Percentiles rank a stretch among this genome's conserved stretches.
phyloP scores from a whole-genome alignment of 2,113 vertebrate genomes.

The Muntiacus muntjak region DNA sequence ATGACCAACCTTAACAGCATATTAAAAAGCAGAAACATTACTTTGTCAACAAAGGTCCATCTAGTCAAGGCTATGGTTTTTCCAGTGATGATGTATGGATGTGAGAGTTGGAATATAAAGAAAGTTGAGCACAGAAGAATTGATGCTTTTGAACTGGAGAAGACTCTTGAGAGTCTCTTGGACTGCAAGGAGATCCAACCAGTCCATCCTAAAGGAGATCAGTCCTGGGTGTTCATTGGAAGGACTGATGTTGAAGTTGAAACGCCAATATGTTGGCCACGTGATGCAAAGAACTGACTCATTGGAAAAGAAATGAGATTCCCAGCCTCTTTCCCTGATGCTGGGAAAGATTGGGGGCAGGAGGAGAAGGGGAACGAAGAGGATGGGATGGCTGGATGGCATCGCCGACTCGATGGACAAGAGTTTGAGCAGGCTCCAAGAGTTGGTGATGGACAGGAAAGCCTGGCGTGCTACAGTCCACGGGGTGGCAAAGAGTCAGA shows the following conservation, averaged over 20 bases:
- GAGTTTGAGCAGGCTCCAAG: not conserved
- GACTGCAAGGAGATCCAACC: not conserved
- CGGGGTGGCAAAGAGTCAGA: not conserved
- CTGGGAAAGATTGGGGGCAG: not conserved
- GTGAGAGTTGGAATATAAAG: not conserved
- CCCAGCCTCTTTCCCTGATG: not conserved
- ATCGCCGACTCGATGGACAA: accelerated
- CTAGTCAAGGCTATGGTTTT: not conserved
- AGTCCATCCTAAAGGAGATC: not conserved
- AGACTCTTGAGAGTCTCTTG: not conserved
- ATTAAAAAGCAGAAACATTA: not conserved
- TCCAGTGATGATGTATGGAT: not conserved
- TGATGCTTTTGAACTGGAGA: not conserved
- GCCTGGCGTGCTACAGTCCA: not conserved
- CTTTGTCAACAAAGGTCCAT: not conserved
- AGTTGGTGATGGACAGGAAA: not conserved
- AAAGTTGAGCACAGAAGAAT: not conserved
- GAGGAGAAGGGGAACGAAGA: not conserved
- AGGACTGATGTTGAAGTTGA: not conserved
- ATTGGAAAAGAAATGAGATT: not conserved
- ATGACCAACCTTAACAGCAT: not conserved
- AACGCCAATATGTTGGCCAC: not conserved
- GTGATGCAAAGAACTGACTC: not conserved
- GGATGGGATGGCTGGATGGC: not conserved
- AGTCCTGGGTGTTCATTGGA: not conserved